Evolutionary conservation across 2,888 invertebrate species (phyloP), one percentile per base, ranked within the genome.

Genomic region (Labia minor): DNA sequence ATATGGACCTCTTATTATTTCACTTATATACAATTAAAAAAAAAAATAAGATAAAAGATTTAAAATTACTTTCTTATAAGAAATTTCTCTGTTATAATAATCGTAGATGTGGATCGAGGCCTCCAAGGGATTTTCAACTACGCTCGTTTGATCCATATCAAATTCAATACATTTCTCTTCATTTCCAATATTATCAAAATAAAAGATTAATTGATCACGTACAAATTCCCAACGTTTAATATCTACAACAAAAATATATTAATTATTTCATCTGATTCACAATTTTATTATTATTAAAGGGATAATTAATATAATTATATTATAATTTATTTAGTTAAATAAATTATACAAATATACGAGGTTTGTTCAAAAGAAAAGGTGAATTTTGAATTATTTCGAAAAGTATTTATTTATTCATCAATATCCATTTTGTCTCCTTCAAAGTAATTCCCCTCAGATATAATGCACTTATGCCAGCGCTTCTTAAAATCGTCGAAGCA

Each of bases 81-180:
- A 26, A 26, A 81, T 74, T 66, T 80, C 80, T 0, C 85, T 85
- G 63, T 81, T 81, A 72, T 87, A 88, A 72, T 88, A 88, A 76
- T 88, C 87, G 64, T 82, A 80, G 0, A 87, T 74, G 67, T 80
- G 81, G 1, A 82, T 81, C 69, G 81, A 79, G 0, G 84, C 85
- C 0, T 85, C 81, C 19, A 79, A 76, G 8, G 79, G 76, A 65
- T 77, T 75, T 69, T 81, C 80, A 1, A 83, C 78, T 11, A 79
- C 71, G 21, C 76, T 74, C 69, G 80, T 78, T 68, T 81, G 78
- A 37, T 76, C 77, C 11, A 82, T 78, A 33, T 76, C 76, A 71
- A 83, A 81, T 1, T 78, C 77, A 19, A 81, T 74, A 69, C 83
- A 83, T 0, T 78, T 76, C 68, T 77, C 76, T 64, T 79, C 76